Base-by-base conservation (phyloP, 37 sponge, comb jelly and placozoan species). In the Diacarnus erythraeanus region DNA sequence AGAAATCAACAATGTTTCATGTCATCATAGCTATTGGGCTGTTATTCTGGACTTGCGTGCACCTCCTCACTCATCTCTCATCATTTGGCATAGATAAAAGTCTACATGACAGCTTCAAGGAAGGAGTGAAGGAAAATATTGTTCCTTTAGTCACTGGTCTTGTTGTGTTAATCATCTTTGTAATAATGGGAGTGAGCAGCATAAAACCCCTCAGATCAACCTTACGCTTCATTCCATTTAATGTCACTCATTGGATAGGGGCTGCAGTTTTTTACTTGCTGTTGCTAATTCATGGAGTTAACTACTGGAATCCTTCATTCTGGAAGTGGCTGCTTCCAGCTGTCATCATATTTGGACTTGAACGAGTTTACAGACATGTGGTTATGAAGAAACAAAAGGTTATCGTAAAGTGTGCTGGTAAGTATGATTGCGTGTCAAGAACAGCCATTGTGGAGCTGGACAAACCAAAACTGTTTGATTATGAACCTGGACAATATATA, bases 271-370 rank as follows among this genome's bases (percentile, higher is more conserved):
- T 88, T 12, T 88, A 88, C 72, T 27, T 77, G 0, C 71, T 88
- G 2, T 51, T 88, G 22, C 22, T 88, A 57, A 8, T 88, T 20
- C 88, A 88, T 71, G 88, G 88, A 1, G 31, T 77, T 42, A 29
- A 72, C 3, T 70, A 82, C 83, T 72, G 36, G 64, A 88, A 82
- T 42, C 78, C 77, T 9, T 77, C 82, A 3, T 88, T 82, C 64
- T 88, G 88, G 88, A 81, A 81, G 70, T 88, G 88, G 88, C 57
- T 88, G 18, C 77, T 88, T 22, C 83, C 83, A 0, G 64, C 64
- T 20, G 54, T 41, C 57, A 57, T 88, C 51, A 29, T 81, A 3
- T 61, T 76, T 26, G 74, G 30, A 26, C 35, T 82, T 21, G 88
- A 88, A 78, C 59, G 77, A 36, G 20, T 81, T 54, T 71, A 88